Percentiles rank a stretch among this genome's conserved stretches.
These are phyloP conservation scores for Heliconius hortense DNA, from an alignment of 2,888 invertebrate species.

Conservation along the genomic window DNA sequence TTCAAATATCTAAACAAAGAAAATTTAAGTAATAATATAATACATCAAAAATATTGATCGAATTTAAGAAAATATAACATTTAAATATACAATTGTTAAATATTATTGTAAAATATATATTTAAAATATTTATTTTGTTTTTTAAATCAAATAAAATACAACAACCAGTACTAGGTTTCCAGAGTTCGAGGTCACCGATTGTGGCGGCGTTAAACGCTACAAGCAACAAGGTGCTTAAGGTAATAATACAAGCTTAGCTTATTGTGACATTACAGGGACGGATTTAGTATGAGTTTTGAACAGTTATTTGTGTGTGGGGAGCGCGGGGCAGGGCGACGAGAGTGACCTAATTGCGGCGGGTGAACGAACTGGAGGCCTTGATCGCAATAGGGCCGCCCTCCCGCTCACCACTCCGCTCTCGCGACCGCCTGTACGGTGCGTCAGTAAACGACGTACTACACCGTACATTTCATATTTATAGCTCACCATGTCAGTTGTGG, in stretches of 20 bases:
- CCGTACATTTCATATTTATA: constrained; percentile 13
- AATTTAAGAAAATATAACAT: not conserved
- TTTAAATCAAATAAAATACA: not conserved
- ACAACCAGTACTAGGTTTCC: constrained; percentile 16
- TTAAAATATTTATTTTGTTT: not conserved
- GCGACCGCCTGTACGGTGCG: constrained; percentile 40
- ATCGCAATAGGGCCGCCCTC: constrained; percentile 70
- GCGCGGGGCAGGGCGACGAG: constrained; percentile 63
- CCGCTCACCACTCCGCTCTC: constrained; percentile 40
- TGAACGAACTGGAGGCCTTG: constrained; percentile 81
- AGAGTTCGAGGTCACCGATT: constrained; percentile 35
- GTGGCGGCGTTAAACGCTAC: constrained; percentile 8
- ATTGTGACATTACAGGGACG: constrained; percentile 71
- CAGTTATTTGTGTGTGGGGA: constrained; percentile 71
- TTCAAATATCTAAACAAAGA: not conserved
- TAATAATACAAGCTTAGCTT: constrained; percentile 46
- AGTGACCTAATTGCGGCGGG: constrained; percentile 77
- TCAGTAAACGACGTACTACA: not conserved
- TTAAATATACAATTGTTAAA: not conserved
- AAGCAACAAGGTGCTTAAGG: constrained; percentile 37
- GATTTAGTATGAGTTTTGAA: constrained; percentile 70
- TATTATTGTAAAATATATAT: not conserved
- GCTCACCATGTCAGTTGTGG: constrained; percentile 1
- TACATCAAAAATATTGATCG: too few species aligned
- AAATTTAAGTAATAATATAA: not conserved